These are phyloP conservation scores for Acleris literana DNA, from an alignment of 2,888 invertebrate species.

Conservation along the genomic window DNA sequence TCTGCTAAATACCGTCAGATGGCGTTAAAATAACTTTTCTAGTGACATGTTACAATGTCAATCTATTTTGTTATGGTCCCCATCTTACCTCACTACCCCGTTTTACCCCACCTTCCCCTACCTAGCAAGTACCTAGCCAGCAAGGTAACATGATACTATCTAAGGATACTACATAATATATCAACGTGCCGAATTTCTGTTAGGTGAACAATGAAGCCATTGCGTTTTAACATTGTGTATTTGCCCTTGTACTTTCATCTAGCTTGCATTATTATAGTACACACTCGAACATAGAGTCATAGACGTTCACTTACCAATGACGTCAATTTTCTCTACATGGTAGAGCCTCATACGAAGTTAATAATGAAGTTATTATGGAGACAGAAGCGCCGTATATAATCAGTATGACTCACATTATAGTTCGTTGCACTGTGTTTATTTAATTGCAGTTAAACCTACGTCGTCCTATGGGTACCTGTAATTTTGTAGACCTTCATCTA, in stretches of 20 bases:
- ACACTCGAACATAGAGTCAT: conserved; percentile 5
- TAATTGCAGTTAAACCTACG: background rate
- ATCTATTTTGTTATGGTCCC: too few species aligned
- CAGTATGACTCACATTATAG: conserved; percentile 27
- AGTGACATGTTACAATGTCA: too few species aligned
- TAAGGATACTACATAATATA: too few species aligned
- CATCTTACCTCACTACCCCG: too few species aligned
- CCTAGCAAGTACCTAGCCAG: too few species aligned
- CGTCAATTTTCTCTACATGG: conserved; percentile 34
- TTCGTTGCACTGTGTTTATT: conserved; percentile 21
- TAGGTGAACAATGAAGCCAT: conserved; percentile 2
- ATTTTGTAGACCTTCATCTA: too few species aligned
- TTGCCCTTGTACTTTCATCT: conserved; percentile 16
- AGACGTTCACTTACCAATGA: conserved; percentile 15
- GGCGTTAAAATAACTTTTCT: too few species aligned
- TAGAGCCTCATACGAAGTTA: conserved; percentile 9
- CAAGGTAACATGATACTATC: too few species aligned
- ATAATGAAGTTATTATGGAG: conserved; percentile 13
- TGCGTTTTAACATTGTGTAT: conserved; percentile 11
- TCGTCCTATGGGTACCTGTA: background rate
- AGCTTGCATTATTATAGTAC: conserved; percentile 4
- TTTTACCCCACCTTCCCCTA: too few species aligned
- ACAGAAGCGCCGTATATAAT: conserved; percentile 13
- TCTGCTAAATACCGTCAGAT: too few species aligned
- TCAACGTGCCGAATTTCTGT: background rate